Percentiles rank a stretch among this genome's conserved stretches.
Conservation (phyloP, 2,888 invertebrate species). For the Anaspis maculata region DNA sequence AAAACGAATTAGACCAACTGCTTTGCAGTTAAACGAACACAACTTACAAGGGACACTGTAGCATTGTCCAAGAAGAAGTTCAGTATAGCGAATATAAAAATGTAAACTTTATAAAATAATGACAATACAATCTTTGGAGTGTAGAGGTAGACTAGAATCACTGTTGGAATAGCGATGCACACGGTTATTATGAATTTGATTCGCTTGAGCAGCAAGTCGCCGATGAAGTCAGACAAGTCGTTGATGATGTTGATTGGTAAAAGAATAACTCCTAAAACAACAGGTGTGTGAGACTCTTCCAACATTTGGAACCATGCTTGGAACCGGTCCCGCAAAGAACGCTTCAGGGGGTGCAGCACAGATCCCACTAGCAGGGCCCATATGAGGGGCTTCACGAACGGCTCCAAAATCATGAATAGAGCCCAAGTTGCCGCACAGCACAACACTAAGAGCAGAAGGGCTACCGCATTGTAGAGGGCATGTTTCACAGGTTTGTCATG, state of each 20-base stretch:
- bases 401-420: slow-evolving; percentile 77
- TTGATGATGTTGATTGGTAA: slow-evolving; percentile 73
- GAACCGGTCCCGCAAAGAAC: slow-evolving; percentile 64
- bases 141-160: slow-evolving; percentile 61
- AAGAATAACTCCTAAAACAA: slow-evolving; percentile 49
- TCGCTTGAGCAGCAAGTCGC: slow-evolving; percentile 60
- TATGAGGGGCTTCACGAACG: slow-evolving; percentile 86
- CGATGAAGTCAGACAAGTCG: slow-evolving; percentile 64
- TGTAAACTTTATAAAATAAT: slow-evolving; percentile 46
- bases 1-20: slow-evolving; percentile 2
- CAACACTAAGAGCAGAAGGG: slow-evolving; percentile 64
- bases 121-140: slow-evolving; percentile 58
- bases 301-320: slow-evolving; percentile 70
- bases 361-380: slow-evolving; percentile 98
- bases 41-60: slow-evolving; percentile 36
- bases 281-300: slow-evolving; percentile 58
- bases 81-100: slow-evolving; percentile 23
- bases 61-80: slow-evolving; percentile 36
- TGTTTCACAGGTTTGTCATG: slow-evolving; percentile 86
- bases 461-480: slow-evolving; percentile 83
- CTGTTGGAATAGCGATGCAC: slow-evolving; percentile 40
- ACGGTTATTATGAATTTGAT: slow-evolving; percentile 50
- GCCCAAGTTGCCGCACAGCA: slow-evolving; percentile 65
- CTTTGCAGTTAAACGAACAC: no score
- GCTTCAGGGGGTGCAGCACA: slow-evolving; percentile 91